Evolutionary conservation across 2,888 invertebrate species (phyloP), one percentile per base, ranked within the genome.

Genomic region (Flexamia atlantica): DNA sequence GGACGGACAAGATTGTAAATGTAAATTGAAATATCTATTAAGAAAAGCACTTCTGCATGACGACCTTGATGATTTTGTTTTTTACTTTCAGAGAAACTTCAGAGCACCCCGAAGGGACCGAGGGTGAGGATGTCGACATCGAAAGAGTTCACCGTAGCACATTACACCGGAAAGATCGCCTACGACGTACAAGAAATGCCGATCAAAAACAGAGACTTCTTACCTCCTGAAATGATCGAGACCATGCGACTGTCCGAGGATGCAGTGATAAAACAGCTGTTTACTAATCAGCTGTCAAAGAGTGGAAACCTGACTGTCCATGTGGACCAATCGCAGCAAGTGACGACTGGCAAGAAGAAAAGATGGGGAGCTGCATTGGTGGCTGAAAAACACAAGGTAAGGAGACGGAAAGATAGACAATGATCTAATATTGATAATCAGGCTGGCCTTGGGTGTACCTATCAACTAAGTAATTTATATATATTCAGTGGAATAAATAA

Each of bases 221-320:
- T 98, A 17, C 96, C 97, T 0, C 96, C 96, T 0, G 98, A 98
- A 91, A 94, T 98, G 91, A 95, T 97, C 84, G 97, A 97, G 90
- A 94, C 95, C 0, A 93, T 98, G 91, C 92, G 98, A 87, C 92
- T 93, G 25, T 98, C 98, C 0, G 91, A 91, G 10, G 93, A 95
- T 89, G 91, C 92, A 46, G 92, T 94, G 9, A 92, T 98, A 70
- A 94, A 94, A 89, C 92, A 95, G 81, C 91, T 98, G 88, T 98
- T 98, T 89, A 94, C 94, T 85, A 96, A 95, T 88, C 96, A 96
- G 88, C 90, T 98, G 74, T 96, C 97, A 12, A 94, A 94, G 90
- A 91, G 91, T 84, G 98, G 98, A n/a, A 96, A 96, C 88, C 91
- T 97, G 53, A 95, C 95, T 0, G 91, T 92, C 87, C 90, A 91